Evolutionary conservation across 2,888 invertebrate genomes (phyloP).

Genomic region (Hipparchia semele): DNA sequence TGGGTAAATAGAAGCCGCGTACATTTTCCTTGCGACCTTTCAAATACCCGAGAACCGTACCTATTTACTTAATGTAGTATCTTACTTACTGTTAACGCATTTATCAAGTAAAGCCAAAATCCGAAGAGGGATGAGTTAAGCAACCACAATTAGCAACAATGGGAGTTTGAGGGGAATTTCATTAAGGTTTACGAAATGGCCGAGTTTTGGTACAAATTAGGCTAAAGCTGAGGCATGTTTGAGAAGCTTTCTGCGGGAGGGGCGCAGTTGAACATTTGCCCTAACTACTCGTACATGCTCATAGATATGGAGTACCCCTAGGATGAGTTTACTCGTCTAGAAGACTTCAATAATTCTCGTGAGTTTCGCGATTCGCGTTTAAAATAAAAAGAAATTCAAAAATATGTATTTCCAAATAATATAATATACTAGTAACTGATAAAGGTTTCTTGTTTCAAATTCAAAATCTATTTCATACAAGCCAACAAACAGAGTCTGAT

Average conservation of each 20-base stretch:
- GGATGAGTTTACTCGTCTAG: too few relatives aligned
- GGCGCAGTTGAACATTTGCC: neutral
- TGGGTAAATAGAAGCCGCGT: too few relatives aligned
- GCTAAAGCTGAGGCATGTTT: neutral
- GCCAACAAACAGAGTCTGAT: too few relatives aligned
- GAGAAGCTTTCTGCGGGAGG: neutral
- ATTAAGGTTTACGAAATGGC: conserved; percentile 26
- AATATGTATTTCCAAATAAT: too few relatives aligned
- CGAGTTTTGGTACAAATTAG: conserved; percentile 36
- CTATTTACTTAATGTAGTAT: neutral
- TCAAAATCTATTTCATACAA: too few relatives aligned
- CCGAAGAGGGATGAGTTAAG: conserved; percentile 13
- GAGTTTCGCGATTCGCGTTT: too few relatives aligned
- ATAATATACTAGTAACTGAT: too few relatives aligned
- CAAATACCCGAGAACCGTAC: neutral
- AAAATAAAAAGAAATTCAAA: too few relatives aligned
- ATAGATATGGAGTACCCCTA: too few relatives aligned
- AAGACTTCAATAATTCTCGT: too few relatives aligned
- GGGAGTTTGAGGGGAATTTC: conserved; percentile 30
- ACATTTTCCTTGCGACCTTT: neutral
- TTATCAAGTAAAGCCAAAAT: conserved; percentile 3
- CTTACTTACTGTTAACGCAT: conserved; percentile 4
- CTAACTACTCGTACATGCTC: too few relatives aligned
- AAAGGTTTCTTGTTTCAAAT: too few relatives aligned
- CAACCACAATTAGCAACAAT: conserved; percentile 14